These are phyloP conservation scores for Oligia strigilis DNA, from an alignment of 2,888 invertebrate species.

Conservation along the genomic window DNA sequence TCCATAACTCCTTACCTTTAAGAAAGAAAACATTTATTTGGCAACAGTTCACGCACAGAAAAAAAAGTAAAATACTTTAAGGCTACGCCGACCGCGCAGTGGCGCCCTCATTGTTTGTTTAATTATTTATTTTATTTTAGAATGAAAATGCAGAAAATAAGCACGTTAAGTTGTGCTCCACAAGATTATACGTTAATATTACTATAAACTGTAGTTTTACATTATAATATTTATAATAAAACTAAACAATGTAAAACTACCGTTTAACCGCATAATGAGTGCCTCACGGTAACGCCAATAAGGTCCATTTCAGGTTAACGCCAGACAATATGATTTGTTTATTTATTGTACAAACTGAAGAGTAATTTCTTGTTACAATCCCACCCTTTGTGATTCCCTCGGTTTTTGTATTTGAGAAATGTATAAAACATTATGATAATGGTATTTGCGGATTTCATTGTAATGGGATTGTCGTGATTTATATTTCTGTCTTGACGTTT, in stretches of 20 bases:
- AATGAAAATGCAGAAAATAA: no score
- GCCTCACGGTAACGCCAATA: neutral
- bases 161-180: no score
- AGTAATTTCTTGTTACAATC: slow-evolving; percentile 24
- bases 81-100: no score
- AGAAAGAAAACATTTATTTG: neutral
- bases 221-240: no score
- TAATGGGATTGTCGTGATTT: slow-evolving; percentile 20
- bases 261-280: no score
- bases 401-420: slow-evolving; percentile 20
- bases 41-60: neutral
- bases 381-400: slow-evolving; percentile 23
- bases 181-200: no score
- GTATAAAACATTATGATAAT: slow-evolving; percentile 50
- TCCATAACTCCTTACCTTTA: neutral
- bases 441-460: slow-evolving; percentile 30
- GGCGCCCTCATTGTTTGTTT: no score
- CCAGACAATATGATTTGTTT: neutral
- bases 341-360: slow-evolving; percentile 17
- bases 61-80: no score
- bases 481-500: neutral
- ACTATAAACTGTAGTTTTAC: no score
- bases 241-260: no score
- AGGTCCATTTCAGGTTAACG: neutral
- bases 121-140: no score